phyloP scores from a whole-genome alignment of 2,113 vertebrate species.

The Diphyllodes magnificus region DNA sequence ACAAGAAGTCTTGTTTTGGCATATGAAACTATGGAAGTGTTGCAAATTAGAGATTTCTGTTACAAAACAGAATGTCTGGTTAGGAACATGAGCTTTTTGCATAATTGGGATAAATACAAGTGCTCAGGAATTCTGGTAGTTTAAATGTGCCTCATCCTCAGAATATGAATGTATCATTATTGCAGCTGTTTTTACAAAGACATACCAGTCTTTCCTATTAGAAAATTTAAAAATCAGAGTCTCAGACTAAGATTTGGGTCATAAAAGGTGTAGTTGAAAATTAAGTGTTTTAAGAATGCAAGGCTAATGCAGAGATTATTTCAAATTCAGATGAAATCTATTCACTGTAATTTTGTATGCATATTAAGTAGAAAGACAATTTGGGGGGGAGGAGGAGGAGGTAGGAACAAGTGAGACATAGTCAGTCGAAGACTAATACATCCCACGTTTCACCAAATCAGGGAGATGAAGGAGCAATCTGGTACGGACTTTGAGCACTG shows the following conservation, averaged over 20 bases:
- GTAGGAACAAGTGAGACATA: background rate
- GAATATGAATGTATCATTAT: background rate
- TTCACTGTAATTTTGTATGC: background rate
- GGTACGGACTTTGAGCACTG: background rate
- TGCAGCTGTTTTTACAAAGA: background rate
- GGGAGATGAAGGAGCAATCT: background rate
- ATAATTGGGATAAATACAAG: background rate
- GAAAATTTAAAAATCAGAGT: background rate
- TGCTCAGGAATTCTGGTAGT: background rate
- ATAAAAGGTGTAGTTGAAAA: background rate
- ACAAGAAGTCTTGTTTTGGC: background rate
- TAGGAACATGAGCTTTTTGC: background rate
- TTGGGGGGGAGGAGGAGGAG: background rate
- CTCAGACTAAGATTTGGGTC: background rate
- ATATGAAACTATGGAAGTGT: background rate
- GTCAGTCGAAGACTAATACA: background rate
- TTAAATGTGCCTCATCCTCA: background rate
- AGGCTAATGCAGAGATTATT: background rate
- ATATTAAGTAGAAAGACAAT: background rate
- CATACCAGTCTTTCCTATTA: background rate
- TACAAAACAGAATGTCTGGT: background rate
- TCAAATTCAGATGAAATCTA: background rate
- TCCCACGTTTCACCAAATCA: background rate
- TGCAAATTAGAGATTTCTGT: background rate
- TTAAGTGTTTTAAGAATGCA: background rate